Conservation (phyloP, 1,140 invertebrate species). For the Diploscapter pachys region DNA sequence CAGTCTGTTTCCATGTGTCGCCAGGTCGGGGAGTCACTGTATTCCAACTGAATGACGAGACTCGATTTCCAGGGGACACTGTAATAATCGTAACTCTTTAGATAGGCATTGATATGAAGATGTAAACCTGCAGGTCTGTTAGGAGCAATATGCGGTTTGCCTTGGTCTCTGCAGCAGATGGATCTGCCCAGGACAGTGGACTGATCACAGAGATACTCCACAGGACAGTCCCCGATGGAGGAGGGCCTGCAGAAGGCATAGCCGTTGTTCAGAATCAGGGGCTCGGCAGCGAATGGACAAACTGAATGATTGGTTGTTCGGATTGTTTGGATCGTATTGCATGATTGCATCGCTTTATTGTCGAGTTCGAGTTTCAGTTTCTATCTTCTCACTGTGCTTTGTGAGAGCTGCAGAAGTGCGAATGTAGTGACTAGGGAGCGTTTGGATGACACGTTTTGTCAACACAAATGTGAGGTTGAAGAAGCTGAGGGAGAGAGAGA, state of each 20-base stretch:
- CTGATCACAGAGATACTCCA: slow-evolving; percentile 50
- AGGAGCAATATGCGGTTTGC: slow-evolving; percentile 14
- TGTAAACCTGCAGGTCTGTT: slow-evolving; percentile 10
- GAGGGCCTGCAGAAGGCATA: slow-evolving; percentile 48
- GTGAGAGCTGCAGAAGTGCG: not conserved
- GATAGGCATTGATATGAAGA: not conserved
- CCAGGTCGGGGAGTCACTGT: slow-evolving; percentile 38
- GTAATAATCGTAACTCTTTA: slow-evolving; percentile 16
- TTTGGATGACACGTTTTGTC: not conserved
- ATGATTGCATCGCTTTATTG: not conserved
- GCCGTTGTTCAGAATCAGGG: slow-evolving; percentile 42
- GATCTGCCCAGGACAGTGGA: slow-evolving; percentile 47
- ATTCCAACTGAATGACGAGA: slow-evolving; percentile 34
- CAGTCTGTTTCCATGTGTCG: slow-evolving; percentile 26
- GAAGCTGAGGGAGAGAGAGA: no score
- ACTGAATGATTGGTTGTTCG: slow-evolving; percentile 32
- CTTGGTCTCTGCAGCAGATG: slow-evolving; percentile 47
- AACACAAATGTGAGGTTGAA: no score
- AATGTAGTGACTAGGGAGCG: slow-evolving; percentile 18
- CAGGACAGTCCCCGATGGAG: slow-evolving; percentile 44
- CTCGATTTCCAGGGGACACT: slow-evolving; percentile 13
- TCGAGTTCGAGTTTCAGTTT: not conserved
- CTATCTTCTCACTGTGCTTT: not conserved
- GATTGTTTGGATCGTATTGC: not conserved
- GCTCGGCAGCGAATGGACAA: slow-evolving; percentile 48